Evolutionary conservation across 2,797 vertebrate genomes (phyloP), one percentile per base, ranked within the genome.

Genomic region (Spizella passerina): DNA sequence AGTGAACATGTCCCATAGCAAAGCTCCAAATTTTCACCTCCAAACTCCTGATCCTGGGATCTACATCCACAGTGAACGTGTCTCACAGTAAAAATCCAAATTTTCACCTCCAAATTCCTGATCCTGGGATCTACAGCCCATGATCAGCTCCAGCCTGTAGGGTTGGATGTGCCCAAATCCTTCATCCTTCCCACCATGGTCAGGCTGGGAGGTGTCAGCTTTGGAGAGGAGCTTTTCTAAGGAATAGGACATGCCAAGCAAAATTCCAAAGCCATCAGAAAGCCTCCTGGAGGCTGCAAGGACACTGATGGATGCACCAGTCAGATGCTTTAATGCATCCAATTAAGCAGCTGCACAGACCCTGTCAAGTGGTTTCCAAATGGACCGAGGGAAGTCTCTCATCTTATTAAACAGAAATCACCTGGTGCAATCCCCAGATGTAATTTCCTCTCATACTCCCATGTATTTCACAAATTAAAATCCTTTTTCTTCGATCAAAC

Each of bases 121-220:
- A 7, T 39, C 12, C 9, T 47, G 49, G 36, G 11, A 32, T 8
- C 30, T n/a, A 12, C 50, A 20, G 29, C 29, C 21, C n/a, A n/a
- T n/a, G n/a, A 2, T 32, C 53, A 32, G 0, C n/a, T 36, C 0
- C 15, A 39, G 39, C 2, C 16, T 5, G 9, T 18, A 0, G 20
- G 43, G 47, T 2, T 56, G 0, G 27, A 2, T 20, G 32, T 8
- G 34, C 41, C 88, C 6, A 1, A 0, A 0, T 7, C 65, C 71
- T 55, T 12, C 69, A 32, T 53, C 53, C 82, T 21, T 29, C 32
- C 23, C 5, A 9, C 15, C n/a, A 0, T 0, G 2, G 38, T 1
- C 39, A 21, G 47, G 3, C 15, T 41, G 41, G 8, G n/a, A 30
- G 68, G 53, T 43, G 1, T 1, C 29, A 9, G 29, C 21, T 9